A percentile compares a stretch with the other conserved stretches of the same genome.
Evolutionary conservation across 2,113 vertebrate genomes (phyloP).

Genomic region (Crotalus helleri): DNA sequence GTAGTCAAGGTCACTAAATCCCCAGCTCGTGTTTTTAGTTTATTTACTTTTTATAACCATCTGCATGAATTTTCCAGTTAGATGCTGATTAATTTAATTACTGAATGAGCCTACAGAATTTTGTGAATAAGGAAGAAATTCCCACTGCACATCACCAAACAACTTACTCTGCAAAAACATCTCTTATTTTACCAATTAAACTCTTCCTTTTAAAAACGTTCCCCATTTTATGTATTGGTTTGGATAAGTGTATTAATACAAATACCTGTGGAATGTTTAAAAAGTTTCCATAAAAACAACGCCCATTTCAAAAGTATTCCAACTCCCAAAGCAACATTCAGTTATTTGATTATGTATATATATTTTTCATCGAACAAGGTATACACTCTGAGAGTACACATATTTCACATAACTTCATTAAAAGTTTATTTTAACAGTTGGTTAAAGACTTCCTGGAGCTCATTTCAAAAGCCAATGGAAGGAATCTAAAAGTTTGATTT

Average conservation of each 20-base stretch:
- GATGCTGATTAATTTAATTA: background rate
- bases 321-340: slow-evolving; percentile 46
- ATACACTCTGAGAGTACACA: slow-evolving; percentile 3
- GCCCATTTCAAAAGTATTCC: slow-evolving; percentile 44
- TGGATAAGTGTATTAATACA: slow-evolving; percentile 43
- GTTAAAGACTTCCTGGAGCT: slow-evolving; percentile 35
- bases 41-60: background rate
- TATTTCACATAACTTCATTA: slow-evolving; percentile 40
- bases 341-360: slow-evolving; percentile 43
- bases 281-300: slow-evolving; percentile 48
- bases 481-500: background rate
- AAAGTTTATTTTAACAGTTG: slow-evolving; percentile 41
- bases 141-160: slow-evolving; percentile 43
- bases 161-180: slow-evolving; percentile 29
- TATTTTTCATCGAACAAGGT: slow-evolving; percentile 40
- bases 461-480: background rate
- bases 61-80: slow-evolving; percentile 3
- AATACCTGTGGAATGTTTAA: slow-evolving; percentile 34
- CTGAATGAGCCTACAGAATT: slow-evolving; percentile 28
- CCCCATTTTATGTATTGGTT: slow-evolving; percentile 46
- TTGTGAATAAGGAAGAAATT: slow-evolving; percentile 10
- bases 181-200: slow-evolving; percentile 43
- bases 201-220: slow-evolving; percentile 3
- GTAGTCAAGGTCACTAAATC: background rate
- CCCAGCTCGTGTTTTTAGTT: background rate